A percentile compares a stretch with the other conserved stretches of the same genome.
Evolutionary conservation across 2,797 vertebrate genomes (phyloP).

Genomic region (Hybognathus amarus): DNA sequence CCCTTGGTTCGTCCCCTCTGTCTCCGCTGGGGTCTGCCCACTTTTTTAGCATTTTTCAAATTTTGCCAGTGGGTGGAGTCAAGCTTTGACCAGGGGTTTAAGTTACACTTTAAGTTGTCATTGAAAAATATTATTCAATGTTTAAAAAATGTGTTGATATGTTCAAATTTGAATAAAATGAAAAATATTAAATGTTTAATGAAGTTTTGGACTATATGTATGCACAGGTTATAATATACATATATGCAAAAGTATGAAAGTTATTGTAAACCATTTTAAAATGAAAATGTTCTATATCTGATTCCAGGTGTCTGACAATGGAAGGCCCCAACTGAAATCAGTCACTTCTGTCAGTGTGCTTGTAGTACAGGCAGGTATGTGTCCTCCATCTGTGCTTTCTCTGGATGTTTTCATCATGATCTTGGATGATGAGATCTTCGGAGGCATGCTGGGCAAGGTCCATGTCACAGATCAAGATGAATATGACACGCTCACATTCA

Average conservation of each 20-base stretch:
- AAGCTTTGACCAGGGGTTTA: no score
- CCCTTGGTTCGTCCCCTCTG: no score
- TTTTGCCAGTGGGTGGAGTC: no score
- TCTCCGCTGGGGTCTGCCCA: no score
- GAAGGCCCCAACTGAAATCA: constrained; percentile 81
- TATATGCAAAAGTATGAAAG: neutral
- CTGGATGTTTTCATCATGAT: constrained; percentile 84
- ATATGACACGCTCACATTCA: constrained; percentile 83
- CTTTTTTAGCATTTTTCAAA: no score
- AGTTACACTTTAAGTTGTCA: neutral
- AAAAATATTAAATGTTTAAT: neutral
- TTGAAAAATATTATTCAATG: neutral
- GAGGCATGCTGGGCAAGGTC: constrained; percentile 85
- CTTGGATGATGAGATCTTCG: constrained; percentile 81
- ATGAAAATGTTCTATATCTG: neutral
- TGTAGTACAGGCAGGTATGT: constrained; percentile 83
- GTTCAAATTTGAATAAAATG: neutral
- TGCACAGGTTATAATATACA: neutral
- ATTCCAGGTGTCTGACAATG: constrained; percentile 82
- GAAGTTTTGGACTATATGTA: neutral
- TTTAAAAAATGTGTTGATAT: neutral
- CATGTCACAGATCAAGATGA: constrained; percentile 86
- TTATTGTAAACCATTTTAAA: neutral
- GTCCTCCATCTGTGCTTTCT: constrained; percentile 82
- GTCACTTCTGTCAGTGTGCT: constrained; percentile 76